Evolutionary conservation across 2,797 vertebrate genomes (phyloP).

Genomic region (Propithecus deckenii): DNA sequence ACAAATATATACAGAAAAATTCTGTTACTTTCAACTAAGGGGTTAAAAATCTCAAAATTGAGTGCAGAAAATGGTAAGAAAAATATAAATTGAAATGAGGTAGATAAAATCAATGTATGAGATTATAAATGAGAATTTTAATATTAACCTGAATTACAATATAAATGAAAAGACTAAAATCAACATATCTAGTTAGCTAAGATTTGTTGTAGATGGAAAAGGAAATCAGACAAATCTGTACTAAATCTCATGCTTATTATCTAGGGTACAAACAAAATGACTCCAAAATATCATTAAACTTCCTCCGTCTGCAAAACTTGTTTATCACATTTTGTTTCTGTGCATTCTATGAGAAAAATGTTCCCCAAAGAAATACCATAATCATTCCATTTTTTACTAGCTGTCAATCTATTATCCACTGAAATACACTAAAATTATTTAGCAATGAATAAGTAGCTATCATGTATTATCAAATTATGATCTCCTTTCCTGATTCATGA

Average conservation of each 20-base stretch:
- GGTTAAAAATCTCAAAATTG: background rate
- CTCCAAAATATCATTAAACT: constrained; percentile 49
- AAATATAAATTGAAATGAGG: constrained; percentile 1
- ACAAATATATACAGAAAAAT: background rate
- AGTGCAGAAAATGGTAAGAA: background rate
- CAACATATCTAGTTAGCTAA: constrained; percentile 21
- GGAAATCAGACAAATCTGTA: constrained; percentile 29
- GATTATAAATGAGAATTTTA: constrained; percentile 32
- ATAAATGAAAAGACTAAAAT: constrained; percentile 54
- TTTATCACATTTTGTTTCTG: constrained; percentile 39
- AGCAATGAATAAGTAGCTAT: background rate
- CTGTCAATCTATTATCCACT: background rate
- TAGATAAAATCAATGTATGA: background rate
- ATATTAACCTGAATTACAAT: constrained; percentile 59
- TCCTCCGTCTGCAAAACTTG: background rate
- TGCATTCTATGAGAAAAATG: background rate
- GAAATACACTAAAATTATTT: background rate
- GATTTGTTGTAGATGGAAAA: constrained; percentile 14
- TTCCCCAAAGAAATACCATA: background rate
- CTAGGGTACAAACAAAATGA: background rate
- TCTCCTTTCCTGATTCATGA: background rate
- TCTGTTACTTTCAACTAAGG: background rate
- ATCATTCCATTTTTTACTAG: background rate
- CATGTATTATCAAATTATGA: background rate
- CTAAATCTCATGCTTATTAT: constrained; percentile 14